Evolutionary conservation across 2,888 invertebrate genomes (phyloP), one percentile per base, ranked within the genome.

Genomic region (Apotomis betuletana): DNA sequence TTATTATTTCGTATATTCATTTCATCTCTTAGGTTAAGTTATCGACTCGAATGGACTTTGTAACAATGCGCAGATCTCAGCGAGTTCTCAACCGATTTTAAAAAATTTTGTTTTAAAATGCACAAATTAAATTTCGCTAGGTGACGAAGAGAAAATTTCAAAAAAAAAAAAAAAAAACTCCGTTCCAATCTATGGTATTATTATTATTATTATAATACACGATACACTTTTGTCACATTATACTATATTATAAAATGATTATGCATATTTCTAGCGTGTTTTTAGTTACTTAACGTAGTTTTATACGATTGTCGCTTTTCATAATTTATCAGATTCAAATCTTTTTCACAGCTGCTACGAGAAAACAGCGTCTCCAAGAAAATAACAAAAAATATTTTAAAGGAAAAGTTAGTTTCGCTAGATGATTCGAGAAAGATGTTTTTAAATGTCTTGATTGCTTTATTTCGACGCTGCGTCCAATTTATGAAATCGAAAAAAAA

Each of bases 251-350:
- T 41, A 9, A 49, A 10, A 49, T 49, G 10, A 49, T 49, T 49
- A 49, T 49, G 6, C 9, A 49, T 3, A 49, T 9, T 6, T 9
- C 49, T 49, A 9, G 9, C 9, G 49, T 49, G 10, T 49, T 49
- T 49, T 49, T 6, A 49, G 10, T 3, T 44, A 44, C 44, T 27
- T 41, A 6, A 49, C 49, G 49, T 49, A 10, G 9, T 41, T 41
- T 61, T 0, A 63, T 67, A 63, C 38, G 51, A 27, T 55, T 15
- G 67, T 57, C 72, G 63, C 55, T 59, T 54, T 57, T 65, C 67
- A 69, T 62, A 60, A 46, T 62, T 59, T 61, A 72, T 74, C 71
- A 67, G 46, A 59, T 71, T 64, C 15, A 59, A 62, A 38, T 27
- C 49, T 54, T 51, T 70, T 60, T 65, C 12, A 60, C 49, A 58